Percentiles rank a stretch among this genome's conserved stretches.
These are phyloP conservation scores for Eupithecia insigniata DNA, from an alignment of 2,888 invertebrate genomes.

Conservation along the genomic window DNA sequence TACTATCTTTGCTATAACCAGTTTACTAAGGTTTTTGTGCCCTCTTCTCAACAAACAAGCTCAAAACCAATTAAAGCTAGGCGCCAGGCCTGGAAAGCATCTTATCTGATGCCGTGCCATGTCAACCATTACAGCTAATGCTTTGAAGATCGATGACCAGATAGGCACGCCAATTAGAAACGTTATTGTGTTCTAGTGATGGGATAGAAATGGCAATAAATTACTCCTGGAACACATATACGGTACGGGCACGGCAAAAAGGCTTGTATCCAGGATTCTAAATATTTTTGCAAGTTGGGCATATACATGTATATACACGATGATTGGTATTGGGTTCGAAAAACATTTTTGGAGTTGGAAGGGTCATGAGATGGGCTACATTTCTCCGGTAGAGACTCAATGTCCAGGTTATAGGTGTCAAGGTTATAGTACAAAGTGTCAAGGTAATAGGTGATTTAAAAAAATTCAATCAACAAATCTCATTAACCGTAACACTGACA, in stretches of 20 bases:
- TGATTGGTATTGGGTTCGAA: no score
- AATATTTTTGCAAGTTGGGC: neutral
- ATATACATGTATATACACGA: no score
- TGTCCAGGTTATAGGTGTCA: no score
- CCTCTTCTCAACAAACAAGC: neutral
- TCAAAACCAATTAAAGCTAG: conserved; percentile 14
- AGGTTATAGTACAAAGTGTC: no score
- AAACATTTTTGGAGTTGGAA: no score
- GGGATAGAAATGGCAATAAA: conserved; percentile 47
- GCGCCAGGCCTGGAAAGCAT: conserved; percentile 24
- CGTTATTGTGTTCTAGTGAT: conserved; percentile 44
- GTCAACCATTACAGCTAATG: conserved; percentile 29
- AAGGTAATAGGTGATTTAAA: no score
- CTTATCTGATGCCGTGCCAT: conserved; percentile 28
- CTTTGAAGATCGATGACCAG: conserved; percentile 35
- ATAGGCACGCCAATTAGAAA: conserved; percentile 41
- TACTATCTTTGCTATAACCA: no score
- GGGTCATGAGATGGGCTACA: no score
- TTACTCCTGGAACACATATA: conserved; percentile 26
- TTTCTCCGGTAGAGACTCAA: no score
- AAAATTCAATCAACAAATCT: no score
- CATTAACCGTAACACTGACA: no score
- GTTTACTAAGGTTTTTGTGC: neutral
- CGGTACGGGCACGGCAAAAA: conserved; percentile 6
- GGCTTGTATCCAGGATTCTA: conserved; percentile 1